These are phyloP conservation scores for Platysternon megacephalum DNA, from an alignment of 2,113 vertebrate species.

Conservation along the genomic window DNA sequence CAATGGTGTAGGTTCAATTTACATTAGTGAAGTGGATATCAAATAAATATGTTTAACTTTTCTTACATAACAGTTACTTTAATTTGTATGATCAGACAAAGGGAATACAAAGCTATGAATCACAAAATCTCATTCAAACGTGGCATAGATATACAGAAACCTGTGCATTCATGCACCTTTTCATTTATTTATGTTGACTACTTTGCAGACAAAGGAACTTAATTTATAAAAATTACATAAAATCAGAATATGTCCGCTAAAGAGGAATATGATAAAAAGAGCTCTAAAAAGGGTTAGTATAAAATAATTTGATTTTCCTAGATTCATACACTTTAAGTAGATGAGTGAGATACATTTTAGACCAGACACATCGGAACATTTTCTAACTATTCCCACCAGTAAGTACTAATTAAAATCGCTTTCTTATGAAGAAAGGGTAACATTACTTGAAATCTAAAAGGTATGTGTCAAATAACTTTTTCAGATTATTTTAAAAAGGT, in stretches of 20 bases:
- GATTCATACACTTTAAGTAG: neutral
- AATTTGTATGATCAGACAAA: neutral
- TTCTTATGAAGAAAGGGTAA: neutral
- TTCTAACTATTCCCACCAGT: neutral
- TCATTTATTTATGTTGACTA: neutral
- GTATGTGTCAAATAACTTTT: neutral
- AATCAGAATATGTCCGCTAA: neutral
- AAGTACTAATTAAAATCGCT: neutral
- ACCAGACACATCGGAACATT: neutral
- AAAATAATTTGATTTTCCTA: neutral
- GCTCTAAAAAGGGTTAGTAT: neutral
- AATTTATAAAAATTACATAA: neutral
- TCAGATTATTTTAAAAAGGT: neutral
- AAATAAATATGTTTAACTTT: neutral
- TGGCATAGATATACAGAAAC: neutral
- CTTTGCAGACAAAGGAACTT: neutral
- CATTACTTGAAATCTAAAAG: neutral
- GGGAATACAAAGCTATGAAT: neutral
- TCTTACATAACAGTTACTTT: neutral
- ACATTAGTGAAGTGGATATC: rapidly evolving
- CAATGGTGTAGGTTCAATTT: neutral
- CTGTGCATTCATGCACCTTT: neutral
- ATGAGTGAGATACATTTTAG: neutral
- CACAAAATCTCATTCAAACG: neutral
- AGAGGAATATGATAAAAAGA: neutral